Conservation (phyloP, 1,140 invertebrate species). For the Drosophila pectinifera region DNA sequence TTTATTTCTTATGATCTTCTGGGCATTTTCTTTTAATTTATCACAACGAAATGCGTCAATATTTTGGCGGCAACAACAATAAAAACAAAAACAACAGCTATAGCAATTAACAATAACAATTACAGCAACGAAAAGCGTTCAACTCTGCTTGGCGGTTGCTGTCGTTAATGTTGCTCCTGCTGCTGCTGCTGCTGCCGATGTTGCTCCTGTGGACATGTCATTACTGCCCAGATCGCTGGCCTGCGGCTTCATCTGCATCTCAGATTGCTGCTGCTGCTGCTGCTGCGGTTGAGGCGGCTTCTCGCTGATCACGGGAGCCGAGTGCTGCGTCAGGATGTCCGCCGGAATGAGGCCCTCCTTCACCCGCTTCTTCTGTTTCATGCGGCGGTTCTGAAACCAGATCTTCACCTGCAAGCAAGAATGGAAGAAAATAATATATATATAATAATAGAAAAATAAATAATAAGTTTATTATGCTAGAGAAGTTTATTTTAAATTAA, state of each 20-base stretch:
- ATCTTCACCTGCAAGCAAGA: slow-evolving; percentile 89
- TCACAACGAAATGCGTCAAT: slow-evolving; percentile 81
- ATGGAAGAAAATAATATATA: not conserved
- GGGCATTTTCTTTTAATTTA: slow-evolving; percentile 68
- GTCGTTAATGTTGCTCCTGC: slow-evolving; percentile 36
- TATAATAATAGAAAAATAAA: too few relatives aligned
- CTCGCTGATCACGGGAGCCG: slow-evolving; percentile 52
- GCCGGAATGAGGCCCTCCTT: slow-evolving; percentile 93
- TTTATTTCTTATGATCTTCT: slow-evolving; percentile 36
- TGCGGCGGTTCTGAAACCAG: slow-evolving; percentile 96
- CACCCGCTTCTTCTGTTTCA: slow-evolving; percentile 97
- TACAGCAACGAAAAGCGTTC: slow-evolving; percentile 39
- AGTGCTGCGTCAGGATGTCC: slow-evolving; percentile 85
- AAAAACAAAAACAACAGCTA: slow-evolving; percentile 40
- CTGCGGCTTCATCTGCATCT: slow-evolving; percentile 58
- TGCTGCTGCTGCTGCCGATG: slow-evolving; percentile 32
- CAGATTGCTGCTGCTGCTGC: slow-evolving; percentile 50
- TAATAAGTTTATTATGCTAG: not conserved
- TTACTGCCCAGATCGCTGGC: slow-evolving; percentile 52
- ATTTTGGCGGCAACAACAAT: slow-evolving; percentile 65
- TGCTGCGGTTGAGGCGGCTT: slow-evolving; percentile 60
- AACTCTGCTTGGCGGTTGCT: slow-evolving; percentile 62
- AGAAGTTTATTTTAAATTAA: not conserved
- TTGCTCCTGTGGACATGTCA: slow-evolving; percentile 38
- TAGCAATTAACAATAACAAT: slow-evolving; percentile 40